Conservation (phyloP, 2,113 vertebrate genomes). For the Atlantisia rogersi region DNA sequence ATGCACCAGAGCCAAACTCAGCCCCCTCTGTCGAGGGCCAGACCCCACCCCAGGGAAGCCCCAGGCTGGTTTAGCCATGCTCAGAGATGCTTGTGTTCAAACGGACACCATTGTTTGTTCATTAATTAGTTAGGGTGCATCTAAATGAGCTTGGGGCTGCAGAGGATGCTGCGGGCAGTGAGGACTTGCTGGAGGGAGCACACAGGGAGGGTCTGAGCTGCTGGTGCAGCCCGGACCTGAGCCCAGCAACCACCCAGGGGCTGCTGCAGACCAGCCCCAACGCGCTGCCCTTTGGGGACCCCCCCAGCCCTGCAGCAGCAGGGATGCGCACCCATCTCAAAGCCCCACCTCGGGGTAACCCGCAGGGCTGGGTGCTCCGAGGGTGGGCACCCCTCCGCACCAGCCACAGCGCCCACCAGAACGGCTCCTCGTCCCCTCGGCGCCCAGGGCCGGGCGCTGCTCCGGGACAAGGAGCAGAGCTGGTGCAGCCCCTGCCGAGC, state of each 20-base stretch:
- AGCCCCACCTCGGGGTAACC: neutral
- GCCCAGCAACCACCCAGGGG: neutral
- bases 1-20: rapidly evolving
- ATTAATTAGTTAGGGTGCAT: neutral
- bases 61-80: neutral
- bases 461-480: too few species aligned
- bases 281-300: rapidly evolving
- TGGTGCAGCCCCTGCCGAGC: neutral
- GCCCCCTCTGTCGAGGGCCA: neutral
- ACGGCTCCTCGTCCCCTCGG: neutral
- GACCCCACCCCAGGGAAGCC: neutral
- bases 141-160: neutral
- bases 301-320: neutral
- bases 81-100: neutral
- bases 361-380: neutral
- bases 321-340: neutral
- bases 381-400: neutral
- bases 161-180: neutral
- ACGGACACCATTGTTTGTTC: neutral
- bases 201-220: neutral
- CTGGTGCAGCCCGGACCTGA: neutral
- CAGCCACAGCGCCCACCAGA: neutral
- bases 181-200: neutral
- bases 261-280: rapidly evolving
- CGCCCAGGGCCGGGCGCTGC: too few species aligned